phyloP scores from a whole-genome alignment of 1,140 invertebrate species.

The Chrysoperla carnea region DNA sequence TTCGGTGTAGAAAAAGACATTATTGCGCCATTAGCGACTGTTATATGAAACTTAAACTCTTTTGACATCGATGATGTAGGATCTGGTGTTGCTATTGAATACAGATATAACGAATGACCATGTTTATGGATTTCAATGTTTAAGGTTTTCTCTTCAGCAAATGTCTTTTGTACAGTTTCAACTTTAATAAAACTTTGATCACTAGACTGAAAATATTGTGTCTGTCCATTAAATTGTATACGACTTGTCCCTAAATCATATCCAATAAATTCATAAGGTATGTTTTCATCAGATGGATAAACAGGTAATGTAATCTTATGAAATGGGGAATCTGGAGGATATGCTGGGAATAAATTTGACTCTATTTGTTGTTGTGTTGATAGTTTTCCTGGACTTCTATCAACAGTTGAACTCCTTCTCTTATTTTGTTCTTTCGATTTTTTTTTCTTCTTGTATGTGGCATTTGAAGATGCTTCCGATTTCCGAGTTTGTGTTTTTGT shows the following conservation, averaged over 20 bases:
- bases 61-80: background rate
- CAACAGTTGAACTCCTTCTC: too few relatives aligned
- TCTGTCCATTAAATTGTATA: background rate
- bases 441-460: background rate
- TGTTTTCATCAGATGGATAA: background rate
- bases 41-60: background rate
- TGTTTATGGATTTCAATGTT: background rate
- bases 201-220: background rate
- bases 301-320: background rate
- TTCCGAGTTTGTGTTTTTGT: background rate
- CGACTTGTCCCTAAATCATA: background rate
- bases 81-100: background rate
- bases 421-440: background rate
- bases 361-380: background rate
- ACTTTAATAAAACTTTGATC: background rate
- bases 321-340: background rate
- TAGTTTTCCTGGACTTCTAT: background rate
- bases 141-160: background rate
- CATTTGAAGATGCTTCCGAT: background rate
- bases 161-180: background rate
- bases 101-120: background rate
- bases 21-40: background rate
- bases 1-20: background rate
- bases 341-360: background rate
- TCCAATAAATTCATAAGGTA: background rate